These are phyloP conservation scores for Catonia carolina DNA, from an alignment of 2,888 invertebrate species.

Conservation along the genomic window DNA sequence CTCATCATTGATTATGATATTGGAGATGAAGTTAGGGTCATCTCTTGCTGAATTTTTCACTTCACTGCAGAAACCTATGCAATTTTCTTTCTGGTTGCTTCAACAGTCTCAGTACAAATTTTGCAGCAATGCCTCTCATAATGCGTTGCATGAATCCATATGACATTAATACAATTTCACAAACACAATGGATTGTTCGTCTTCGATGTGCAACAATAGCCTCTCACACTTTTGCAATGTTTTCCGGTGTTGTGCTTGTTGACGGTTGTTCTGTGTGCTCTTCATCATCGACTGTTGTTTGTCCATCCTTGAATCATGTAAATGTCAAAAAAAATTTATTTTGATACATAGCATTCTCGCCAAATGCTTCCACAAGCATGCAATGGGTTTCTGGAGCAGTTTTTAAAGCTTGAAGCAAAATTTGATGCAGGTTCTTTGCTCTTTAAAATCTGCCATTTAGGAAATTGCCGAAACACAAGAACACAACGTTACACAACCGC, in stretches of 20 bases:
- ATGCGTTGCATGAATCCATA: neutral
- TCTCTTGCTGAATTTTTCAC: neutral
- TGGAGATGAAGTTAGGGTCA: no score
- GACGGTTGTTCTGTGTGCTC: constrained; percentile 1
- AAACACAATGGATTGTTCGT: constrained; percentile 3
- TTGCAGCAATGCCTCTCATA: constrained; percentile 5
- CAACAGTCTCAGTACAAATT: neutral
- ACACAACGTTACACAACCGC: neutral
- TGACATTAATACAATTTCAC: neutral
- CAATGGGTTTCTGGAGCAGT: neutral
- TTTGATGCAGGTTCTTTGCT: constrained; percentile 4
- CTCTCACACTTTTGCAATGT: constrained; percentile 4
- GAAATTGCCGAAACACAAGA: neutral
- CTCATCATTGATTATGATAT: no score
- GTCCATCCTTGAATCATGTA: neutral
- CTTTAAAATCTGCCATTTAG: constrained; percentile 3
- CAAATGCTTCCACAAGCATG: constrained; percentile 3
- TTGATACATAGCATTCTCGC: neutral
- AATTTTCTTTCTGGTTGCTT: neutral
- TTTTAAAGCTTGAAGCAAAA: neutral
- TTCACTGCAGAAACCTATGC: neutral
- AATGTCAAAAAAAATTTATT: neutral
- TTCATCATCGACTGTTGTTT: neutral
- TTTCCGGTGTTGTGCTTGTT: constrained; percentile 4
- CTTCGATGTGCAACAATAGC: constrained; percentile 2